phyloP scores from a whole-genome alignment of 1,140 invertebrate genomes.

The Drosophila ercepeae region DNA sequence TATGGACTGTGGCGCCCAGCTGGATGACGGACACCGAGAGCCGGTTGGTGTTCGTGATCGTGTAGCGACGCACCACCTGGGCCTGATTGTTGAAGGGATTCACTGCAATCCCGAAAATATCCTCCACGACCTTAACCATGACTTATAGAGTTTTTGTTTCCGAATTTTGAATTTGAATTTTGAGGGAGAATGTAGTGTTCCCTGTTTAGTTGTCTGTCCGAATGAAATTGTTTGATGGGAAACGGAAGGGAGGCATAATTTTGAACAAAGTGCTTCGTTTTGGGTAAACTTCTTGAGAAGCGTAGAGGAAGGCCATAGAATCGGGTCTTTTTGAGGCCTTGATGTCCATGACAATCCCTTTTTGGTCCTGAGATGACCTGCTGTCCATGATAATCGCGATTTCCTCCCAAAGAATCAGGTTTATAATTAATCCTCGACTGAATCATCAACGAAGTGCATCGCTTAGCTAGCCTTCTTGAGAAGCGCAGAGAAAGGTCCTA shows the following conservation, averaged over 20 bases:
- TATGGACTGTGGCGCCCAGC: conserved; percentile 89
- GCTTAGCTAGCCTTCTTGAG: not conserved
- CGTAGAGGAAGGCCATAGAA: no score
- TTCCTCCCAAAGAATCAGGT: no score
- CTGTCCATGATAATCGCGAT: no score
- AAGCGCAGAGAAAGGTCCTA: not conserved
- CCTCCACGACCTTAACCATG: conserved; percentile 65
- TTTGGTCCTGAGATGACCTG: no score
- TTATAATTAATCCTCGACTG: no score
- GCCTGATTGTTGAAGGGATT: conserved; percentile 72
- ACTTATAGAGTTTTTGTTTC: not conserved
- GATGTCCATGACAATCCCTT: no score
- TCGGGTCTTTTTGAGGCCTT: no score
- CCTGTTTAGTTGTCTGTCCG: conserved; percentile 85
- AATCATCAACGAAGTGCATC: no score
- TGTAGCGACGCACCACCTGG: conserved; percentile 85
- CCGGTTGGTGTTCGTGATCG: conserved; percentile 86
- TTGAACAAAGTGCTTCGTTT: no score
- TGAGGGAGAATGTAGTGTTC: not conserved
- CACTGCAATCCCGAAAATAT: conserved; percentile 66
- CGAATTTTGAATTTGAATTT: conserved; percentile 30
- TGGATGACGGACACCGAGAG: conserved; percentile 78
- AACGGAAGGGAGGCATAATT: not conserved
- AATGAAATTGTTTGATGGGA: conserved; percentile 77
- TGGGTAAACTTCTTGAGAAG: no score